Evolutionary conservation across 2,888 invertebrate species (phyloP), one percentile per base, ranked within the genome.

Genomic region (Phalera bucephala): DNA sequence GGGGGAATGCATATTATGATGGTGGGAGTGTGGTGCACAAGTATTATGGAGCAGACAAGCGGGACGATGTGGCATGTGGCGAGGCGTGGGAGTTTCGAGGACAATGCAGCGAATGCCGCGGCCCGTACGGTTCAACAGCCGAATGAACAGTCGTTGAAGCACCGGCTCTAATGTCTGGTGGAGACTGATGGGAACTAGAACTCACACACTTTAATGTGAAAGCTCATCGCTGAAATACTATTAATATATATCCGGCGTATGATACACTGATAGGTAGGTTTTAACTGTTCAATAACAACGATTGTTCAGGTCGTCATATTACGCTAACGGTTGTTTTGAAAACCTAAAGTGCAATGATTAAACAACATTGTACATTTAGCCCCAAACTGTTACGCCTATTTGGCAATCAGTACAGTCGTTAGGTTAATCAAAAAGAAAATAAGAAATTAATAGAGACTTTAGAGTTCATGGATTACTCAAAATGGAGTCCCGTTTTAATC

Each of bases 41-140:
- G 39, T 17, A 17, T 17, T 17, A 5, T 17, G 14, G 20, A 22
- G 32, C 36, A 20, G 39, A 49, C 25, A n/a, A n/a, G n/a, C n/a
- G n/a, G n/a, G 23, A 7, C 22, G 22, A 29, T 48, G 57, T 52
- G 55, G 52, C 48, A 42, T 52, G 49, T n/a, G 42, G 44, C 49
- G 48, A 29, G 57, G 75, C 75, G 72, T 77, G 79, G 76, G 77
- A 75, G 68, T 65, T 41, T 31, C 36, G 68, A 65, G 66, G 66
- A 76, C 81, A 78, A 81, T 72, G 66, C 51, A 48, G 39, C 51
- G 52, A 55, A 63, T 40, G 53, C 44, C 34, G 47, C 54, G 59
- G 48, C 46, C 56, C 55, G 61, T 54, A 45, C 70, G 68, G 83
- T 82, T 84, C 82, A 83, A 83, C 74, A 83, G 71, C 80, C 82